phyloP scores from a whole-genome alignment of 2,113 vertebrate species.

The Pleuronectes platessa region DNA sequence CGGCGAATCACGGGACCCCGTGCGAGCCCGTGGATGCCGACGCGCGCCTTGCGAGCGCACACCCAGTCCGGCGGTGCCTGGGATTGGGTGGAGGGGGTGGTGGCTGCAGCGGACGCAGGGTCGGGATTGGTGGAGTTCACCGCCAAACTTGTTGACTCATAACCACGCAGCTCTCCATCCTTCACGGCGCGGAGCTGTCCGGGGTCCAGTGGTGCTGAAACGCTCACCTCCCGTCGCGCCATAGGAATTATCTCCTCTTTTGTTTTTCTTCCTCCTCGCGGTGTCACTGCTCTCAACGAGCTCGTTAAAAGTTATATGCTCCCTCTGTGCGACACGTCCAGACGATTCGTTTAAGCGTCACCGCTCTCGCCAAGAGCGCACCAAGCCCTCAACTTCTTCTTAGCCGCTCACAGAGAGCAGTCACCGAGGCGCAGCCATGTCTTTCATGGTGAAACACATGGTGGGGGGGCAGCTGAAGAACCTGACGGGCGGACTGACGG shows the following conservation, averaged over 20 bases:
- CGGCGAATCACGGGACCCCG: conserved; percentile 70
- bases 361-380: conserved; percentile 51
- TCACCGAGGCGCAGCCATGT: conserved; percentile 82
- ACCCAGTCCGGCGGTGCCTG: conserved; percentile 59
- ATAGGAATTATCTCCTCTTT: conserved; percentile 18
- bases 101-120: conserved; percentile 60
- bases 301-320: conserved; percentile 20
- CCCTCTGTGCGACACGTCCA: background rate
- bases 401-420: conserved; percentile 31
- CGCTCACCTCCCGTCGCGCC: conserved; percentile 19
- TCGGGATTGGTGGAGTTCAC: conserved; percentile 78
- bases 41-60: conserved; percentile 61
- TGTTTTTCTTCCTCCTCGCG: background rate
- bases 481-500: conserved; percentile 92
- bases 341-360: conserved; percentile 15
- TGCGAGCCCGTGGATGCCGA: conserved; percentile 46
- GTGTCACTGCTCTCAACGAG: background rate
- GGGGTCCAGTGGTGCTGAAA: conserved; percentile 74
- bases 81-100: conserved; percentile 68
- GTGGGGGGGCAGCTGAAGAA: conserved; percentile 97
- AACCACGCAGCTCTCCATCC: conserved; percentile 56
- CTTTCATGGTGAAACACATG: conserved; percentile 98
- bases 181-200: conserved; percentile 75
- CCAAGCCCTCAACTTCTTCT: conserved; percentile 38
- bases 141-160: conserved; percentile 81